Base-by-base conservation (phyloP, 2,888 invertebrate species). In the Cephonodes hylas region DNA sequence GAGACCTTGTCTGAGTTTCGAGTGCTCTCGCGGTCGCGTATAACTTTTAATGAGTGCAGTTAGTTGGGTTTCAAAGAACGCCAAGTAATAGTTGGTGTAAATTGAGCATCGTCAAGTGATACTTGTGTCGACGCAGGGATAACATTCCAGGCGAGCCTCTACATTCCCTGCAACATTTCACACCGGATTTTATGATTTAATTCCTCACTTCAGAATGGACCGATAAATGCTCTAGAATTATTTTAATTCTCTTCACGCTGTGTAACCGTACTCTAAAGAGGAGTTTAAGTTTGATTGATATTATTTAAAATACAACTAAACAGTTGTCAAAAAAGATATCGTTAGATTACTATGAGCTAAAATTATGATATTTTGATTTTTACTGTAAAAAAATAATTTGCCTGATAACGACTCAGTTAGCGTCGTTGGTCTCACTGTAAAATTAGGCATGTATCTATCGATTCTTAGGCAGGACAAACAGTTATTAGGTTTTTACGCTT, bases 41-140 rank as follows among this genome's bases (percentile, higher is more conserved):
- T 79, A 89, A 91, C 85, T 89, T 90, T 90, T 89, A 90, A 91
- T 87, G 88, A 88, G 84, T 82, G 79, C 79, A 75, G 80, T 80
- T 80, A 79, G 80, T 83, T 81, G 72, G 76, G 77, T 84, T 85
- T 82, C 80, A 85, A 88, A 86, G 83, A 80, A 80, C 74, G 71
- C 65, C 70, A 68, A 68, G 65, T 74, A 75, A 78, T 83, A 78
- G 78, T 80, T 81, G 66, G 70, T 73, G 76, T 79, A 76, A 83
- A 81, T 77, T 76, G 79, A 77, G 73, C 76, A 74, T 67, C 71
- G 63, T 66, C 66, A 53, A 74, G 70, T 73, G 71, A 76, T 73
- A 74, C 70, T 75, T 42, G 48, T 23, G 58, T 31, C 34, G 20
- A 60, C 31, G 53, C 53, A 53, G 53, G 53, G 18, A 27, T 53